phyloP scores from a whole-genome alignment of 2,888 invertebrate genomes.

The Vandiemenella viatica region DNA sequence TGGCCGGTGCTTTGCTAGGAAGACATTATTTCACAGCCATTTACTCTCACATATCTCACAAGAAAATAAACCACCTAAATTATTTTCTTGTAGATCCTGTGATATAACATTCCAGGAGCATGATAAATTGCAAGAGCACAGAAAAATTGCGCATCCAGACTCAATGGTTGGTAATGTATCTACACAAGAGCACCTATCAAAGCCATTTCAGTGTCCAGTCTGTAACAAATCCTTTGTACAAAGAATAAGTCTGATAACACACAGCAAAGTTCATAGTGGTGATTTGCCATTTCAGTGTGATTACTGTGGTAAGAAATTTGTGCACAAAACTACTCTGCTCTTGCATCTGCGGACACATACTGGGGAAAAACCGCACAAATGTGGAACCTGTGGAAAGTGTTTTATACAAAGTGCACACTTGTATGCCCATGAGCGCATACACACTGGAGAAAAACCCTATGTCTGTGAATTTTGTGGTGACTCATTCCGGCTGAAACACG shows the following conservation, averaged over 20 bases:
- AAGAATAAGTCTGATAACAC: conserved; percentile 30
- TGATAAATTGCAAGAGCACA: conserved; percentile 13
- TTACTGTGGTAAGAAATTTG: conserved; percentile 15
- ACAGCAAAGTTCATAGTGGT: conserved; percentile 31
- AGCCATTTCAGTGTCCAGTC: conserved; percentile 11
- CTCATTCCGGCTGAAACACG: conserved; percentile 15
- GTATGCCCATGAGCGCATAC: conserved; percentile 14
- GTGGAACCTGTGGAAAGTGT: conserved; percentile 11
- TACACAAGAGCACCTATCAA: background rate
- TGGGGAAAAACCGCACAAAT: conserved; percentile 15
- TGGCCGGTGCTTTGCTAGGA: conserved; percentile 14
- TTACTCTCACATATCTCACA: conserved; percentile 8
- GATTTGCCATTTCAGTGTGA: conserved; percentile 19
- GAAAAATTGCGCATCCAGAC: conserved; percentile 10
- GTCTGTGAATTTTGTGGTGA: conserved; percentile 9
- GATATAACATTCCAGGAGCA: conserved; percentile 1
- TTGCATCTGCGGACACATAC: conserved; percentile 15
- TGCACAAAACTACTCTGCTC: conserved; percentile 14
- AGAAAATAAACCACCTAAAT: background rate
- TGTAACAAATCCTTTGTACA: conserved; percentile 42
- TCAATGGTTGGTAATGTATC: conserved; percentile 4
- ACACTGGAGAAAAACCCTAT: conserved; percentile 17
- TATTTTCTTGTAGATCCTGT: background rate
- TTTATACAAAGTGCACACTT: conserved; percentile 16
- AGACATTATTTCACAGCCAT: conserved; percentile 13